These are phyloP conservation scores for Lamellibrachia satsuma DNA, from an alignment of 2,888 invertebrate genomes.

Conservation along the genomic window DNA sequence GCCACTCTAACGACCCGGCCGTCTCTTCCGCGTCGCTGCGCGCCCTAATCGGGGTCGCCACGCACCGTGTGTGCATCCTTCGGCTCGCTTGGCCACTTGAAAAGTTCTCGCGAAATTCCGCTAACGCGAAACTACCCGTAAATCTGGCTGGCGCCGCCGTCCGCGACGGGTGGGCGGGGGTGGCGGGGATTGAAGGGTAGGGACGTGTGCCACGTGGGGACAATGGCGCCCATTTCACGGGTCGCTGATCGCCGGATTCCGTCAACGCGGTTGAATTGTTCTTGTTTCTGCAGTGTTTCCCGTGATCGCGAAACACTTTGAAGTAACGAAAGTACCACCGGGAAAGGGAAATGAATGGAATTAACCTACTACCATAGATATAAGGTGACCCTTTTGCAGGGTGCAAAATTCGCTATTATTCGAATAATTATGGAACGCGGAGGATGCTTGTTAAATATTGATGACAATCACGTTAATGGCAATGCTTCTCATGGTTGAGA, in stretches of 20 bases:
- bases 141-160: background rate
- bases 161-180: background rate
- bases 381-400: too few relatives aligned
- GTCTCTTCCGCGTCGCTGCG: background rate
- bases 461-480: background rate
- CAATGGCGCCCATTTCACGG: background rate
- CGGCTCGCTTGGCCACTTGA: constrained; percentile 12
- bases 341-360: too few relatives aligned
- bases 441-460: background rate
- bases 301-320: background rate
- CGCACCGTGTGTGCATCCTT: background rate
- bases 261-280: background rate
- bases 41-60: background rate
- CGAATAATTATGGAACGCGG: too few relatives aligned
- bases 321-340: too few relatives aligned
- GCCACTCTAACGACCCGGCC: background rate
- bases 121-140: background rate
- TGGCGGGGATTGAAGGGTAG: background rate
- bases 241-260: background rate
- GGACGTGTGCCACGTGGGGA: background rate
- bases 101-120: background rate
- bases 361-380: too few relatives aligned
- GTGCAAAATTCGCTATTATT: too few relatives aligned
- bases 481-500: background rate
- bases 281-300: background rate